Evolutionary conservation across 2,888 invertebrate genomes (phyloP), one percentile per base, ranked within the genome.

Genomic region (Drosophila pegasa): DNA sequence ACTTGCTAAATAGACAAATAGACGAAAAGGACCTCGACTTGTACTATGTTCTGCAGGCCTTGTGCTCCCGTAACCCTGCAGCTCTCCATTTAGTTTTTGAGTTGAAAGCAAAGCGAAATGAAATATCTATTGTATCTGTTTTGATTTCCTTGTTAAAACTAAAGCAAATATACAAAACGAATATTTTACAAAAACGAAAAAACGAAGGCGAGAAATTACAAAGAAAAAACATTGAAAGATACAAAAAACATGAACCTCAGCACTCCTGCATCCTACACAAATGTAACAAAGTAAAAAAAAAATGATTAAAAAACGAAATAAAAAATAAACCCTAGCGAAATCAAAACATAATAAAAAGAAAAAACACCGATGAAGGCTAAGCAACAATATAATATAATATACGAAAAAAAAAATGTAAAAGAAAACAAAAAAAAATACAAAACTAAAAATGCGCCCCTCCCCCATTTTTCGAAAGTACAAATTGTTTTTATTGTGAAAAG

Each of bases 391-490:
- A 45, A 58, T 50, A 55, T 33, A 57, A 29, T 68, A 55, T 22
- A 55, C 12, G n/a, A 31, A 31, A n/a, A 61, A 62, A 71, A 67
- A 58, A 66, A 55, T 72, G 74, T 43, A 64, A 59, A 71, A 61
- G 54, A 75, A 75, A 50, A 67, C 76, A 80, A 72, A 69, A 35
- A 25, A 74, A 64, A 60, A 69, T 25, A 50, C 67, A 80, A 71
- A 75, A 76, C 75, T 74, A 87, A 78, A 82, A 86, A 89, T 87
- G 88, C 88, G 89, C 91, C 90, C 91, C 91, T 90, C 91, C 91
- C 91, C 91, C 90, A 45, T 45, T 89, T 92, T 92, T 92, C 92
- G 92, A 92, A 90, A 92, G 92, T 92, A 92, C 92, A 92, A 92
- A 92, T 92, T 92, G 92, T 92, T 92, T 91, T 91, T 87, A 90